Conservation (phyloP, 2,888 invertebrate species). For the Cephus nigrinus region DNA sequence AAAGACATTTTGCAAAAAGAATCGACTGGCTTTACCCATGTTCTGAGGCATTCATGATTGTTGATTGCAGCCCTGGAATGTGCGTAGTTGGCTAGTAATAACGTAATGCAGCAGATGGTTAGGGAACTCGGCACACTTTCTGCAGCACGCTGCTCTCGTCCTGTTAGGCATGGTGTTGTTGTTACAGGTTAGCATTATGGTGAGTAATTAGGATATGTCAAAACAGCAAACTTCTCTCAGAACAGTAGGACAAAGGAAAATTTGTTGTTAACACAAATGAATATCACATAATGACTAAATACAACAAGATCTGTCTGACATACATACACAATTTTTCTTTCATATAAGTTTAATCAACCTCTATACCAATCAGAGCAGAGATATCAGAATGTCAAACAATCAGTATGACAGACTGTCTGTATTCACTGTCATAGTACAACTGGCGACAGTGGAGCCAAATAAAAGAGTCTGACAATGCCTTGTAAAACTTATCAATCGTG, state of each 20-base stretch:
- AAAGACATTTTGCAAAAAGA: background rate
- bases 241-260: background rate
- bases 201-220: conserved; percentile 2
- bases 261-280: background rate
- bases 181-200: background rate
- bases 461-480: background rate
- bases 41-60: conserved; percentile 80
- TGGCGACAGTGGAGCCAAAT: background rate
- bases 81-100: conserved; percentile 42
- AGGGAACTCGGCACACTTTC: conserved; percentile 35
- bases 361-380: background rate
- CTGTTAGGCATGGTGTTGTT: conserved; percentile 39
- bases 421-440: background rate
- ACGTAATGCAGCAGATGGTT: conserved; percentile 27
- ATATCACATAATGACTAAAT: background rate
- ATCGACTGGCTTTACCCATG: conserved; percentile 73
- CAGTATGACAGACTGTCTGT: background rate
- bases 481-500: background rate
- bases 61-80: conserved; percentile 46
- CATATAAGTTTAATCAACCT: background rate
- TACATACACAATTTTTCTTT: background rate
- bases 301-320: background rate
- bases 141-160: conserved; percentile 38
- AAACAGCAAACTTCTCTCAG: background rate
- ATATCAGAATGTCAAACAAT: background rate